phyloP scores from a whole-genome alignment of 2,113 vertebrate species.

The Equus przewalskii region DNA sequence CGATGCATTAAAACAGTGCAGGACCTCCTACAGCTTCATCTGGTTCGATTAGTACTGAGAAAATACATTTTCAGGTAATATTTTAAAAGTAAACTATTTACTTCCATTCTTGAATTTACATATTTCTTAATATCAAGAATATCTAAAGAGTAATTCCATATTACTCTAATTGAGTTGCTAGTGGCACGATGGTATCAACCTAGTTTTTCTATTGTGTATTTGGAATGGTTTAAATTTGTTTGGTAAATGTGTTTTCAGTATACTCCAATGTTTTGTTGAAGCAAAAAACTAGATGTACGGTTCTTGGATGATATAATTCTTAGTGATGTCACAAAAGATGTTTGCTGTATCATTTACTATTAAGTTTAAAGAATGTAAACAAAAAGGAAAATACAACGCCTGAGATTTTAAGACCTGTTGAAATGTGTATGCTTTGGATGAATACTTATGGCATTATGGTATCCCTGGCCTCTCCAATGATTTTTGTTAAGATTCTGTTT shows the following conservation, averaged over 20 bases:
- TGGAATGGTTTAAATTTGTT: neutral
- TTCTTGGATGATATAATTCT: neutral
- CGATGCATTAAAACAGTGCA: neutral
- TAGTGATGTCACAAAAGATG: neutral
- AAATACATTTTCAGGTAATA: neutral
- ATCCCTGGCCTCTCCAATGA: neutral
- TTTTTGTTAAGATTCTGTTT: conserved; percentile 8
- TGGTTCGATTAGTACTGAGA: neutral
- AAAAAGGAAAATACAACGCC: neutral
- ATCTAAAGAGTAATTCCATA: neutral
- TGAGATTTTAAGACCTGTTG: neutral
- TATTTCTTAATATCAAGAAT: neutral
- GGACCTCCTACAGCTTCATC: neutral
- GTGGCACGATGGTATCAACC: neutral
- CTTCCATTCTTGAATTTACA: neutral
- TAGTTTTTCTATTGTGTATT: neutral
- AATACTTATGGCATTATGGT: neutral
- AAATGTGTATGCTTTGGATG: neutral
- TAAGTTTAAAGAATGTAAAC: neutral
- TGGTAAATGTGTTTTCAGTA: neutral
- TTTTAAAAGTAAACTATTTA: neutral
- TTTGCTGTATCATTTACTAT: neutral
- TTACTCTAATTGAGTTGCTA: neutral
- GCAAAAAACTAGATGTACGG: neutral
- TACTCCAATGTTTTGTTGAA: neutral